These are phyloP conservation scores for Geotrypetes seraphini DNA, from an alignment of 2,797 vertebrate genomes.

Conservation along the genomic window DNA sequence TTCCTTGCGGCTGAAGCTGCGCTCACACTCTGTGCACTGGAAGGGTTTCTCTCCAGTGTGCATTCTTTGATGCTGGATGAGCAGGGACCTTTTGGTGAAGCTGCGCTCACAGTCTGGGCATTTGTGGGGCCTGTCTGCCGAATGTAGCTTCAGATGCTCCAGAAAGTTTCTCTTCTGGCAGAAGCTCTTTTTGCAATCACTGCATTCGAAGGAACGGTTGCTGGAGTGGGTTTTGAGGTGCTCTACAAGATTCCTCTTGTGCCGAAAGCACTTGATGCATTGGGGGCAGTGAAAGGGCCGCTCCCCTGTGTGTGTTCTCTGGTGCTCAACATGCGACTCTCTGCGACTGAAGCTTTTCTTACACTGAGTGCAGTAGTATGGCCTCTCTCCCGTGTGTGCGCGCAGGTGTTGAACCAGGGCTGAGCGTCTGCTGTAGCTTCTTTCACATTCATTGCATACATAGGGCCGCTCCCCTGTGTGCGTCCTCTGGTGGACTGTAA, in stretches of 20 bases:
- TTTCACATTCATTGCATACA: constrained; percentile 34
- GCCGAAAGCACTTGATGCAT: constrained; percentile 18
- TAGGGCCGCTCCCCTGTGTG: constrained; percentile 20
- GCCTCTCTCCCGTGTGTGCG: constrained; percentile 35
- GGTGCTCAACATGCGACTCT: constrained; percentile 40
- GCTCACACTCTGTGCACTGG: constrained; percentile 2
- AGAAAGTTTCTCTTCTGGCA: constrained; percentile 11
- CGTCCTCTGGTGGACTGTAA: constrained; percentile 4
- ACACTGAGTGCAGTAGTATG: constrained; percentile 32
- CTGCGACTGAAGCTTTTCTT: constrained; percentile 36
- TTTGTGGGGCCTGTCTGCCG: neutral
- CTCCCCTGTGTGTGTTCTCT: constrained; percentile 24
- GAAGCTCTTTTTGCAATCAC: constrained; percentile 2
- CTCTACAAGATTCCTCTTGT: constrained; percentile 14
- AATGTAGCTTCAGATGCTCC: constrained; percentile 1
- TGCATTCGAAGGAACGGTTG: neutral
- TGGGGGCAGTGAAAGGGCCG: constrained; percentile 22
- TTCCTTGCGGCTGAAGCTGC: constrained; percentile 6
- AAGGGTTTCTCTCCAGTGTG: neutral
- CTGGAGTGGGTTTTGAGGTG: constrained; percentile 2
- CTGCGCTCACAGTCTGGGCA: neutral
- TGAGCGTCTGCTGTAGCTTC: constrained; percentile 32
- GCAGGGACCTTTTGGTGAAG: neutral
- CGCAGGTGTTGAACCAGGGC: constrained; percentile 38
- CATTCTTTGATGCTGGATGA: neutral